Conservation (phyloP, 2,888 invertebrate species). For the Alcis repandata region DNA sequence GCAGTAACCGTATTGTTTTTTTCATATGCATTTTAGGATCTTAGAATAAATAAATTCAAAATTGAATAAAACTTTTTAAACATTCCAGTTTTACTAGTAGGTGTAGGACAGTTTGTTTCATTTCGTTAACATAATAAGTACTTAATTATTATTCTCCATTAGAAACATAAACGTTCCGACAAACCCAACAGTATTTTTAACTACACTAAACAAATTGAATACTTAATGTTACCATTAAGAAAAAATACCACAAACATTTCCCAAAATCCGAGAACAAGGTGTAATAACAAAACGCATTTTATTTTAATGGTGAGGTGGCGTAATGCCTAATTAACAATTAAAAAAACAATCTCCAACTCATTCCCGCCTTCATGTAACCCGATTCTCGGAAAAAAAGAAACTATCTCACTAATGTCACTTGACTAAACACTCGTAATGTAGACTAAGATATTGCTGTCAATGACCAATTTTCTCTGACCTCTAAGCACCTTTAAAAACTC, state of each 20-base stretch:
- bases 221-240: constrained; percentile 37
- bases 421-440: constrained; percentile 64
- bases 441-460: constrained; percentile 65
- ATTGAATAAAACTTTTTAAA: too few species aligned
- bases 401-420: constrained; percentile 75
- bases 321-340: constrained; percentile 68
- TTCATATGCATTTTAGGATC: not conserved
- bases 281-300: constrained; percentile 64
- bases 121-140: not conserved
- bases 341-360: constrained; percentile 58
- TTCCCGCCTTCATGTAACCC: constrained; percentile 68
- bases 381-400: constrained; percentile 62
- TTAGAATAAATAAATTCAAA: too few species aligned
- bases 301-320: constrained; percentile 55
- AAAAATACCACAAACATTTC: constrained; percentile 46
- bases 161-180: constrained; percentile 5
- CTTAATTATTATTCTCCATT: not conserved
- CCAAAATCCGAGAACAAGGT: constrained; percentile 51
- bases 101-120: too few species aligned
- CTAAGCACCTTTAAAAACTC: constrained; percentile 30
- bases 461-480: constrained; percentile 56
- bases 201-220: constrained; percentile 25
- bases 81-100: too few species aligned
- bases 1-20: not conserved
- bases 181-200: constrained; percentile 22